Evolutionary conservation across 2,113 vertebrate species (phyloP).

Genomic region (Anoura caudifer): DNA sequence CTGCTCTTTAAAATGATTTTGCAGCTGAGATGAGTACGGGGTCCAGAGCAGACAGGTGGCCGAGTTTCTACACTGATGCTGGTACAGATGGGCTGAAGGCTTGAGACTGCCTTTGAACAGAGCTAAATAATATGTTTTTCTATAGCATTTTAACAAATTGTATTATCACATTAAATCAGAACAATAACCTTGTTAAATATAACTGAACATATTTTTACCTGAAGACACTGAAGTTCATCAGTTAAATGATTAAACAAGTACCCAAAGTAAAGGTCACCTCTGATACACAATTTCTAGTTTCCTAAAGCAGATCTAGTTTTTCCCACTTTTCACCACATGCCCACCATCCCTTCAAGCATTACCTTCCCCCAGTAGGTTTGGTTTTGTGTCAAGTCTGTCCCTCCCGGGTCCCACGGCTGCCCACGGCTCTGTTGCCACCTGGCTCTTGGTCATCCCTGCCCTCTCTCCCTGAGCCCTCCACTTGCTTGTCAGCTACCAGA

Average conservation of each 20-base stretch:
- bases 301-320: background rate
- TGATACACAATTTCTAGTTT: background rate
- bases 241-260: background rate
- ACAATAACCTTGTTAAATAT: background rate
- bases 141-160: background rate
- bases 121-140: background rate
- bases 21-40: background rate
- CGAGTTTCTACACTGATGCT: rapidly evolving
- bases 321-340: background rate
- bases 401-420: background rate
- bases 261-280: background rate
- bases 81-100: background rate
- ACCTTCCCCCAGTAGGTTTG: background rate
- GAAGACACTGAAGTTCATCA: background rate
- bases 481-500: background rate
- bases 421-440: rapidly evolving
- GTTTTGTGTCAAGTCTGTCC: background rate
- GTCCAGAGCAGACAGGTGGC: background rate
- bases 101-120: background rate
- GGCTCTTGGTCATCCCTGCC: background rate
- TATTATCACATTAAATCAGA: background rate
- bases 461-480: background rate
- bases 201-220: background rate
- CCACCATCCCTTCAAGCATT: rapidly evolving
- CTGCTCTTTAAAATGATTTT: background rate